A percentile compares a stretch with the other conserved stretches of the same genome.
These are phyloP conservation scores for Chionoecetes opilio DNA, from an alignment of 1,140 invertebrate genomes.

Conservation along the genomic window DNA sequence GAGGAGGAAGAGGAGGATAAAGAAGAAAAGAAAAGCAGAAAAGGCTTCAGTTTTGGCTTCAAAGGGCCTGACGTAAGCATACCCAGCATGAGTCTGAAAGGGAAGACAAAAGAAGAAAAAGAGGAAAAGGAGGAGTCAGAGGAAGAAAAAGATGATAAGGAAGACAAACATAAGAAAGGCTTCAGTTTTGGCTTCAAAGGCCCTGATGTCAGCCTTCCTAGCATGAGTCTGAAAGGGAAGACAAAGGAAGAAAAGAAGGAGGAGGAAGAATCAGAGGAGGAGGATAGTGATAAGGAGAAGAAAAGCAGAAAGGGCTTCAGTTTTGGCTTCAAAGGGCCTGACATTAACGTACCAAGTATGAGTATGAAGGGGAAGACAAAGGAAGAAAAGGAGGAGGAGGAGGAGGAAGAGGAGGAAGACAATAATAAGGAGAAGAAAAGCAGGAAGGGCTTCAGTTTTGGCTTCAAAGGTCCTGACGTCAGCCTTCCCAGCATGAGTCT, in stretches of 20 bases:
- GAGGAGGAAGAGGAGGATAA: slow-evolving; percentile 40
- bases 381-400: neutral
- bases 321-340: slow-evolving; percentile 39
- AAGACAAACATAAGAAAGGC: slow-evolving; percentile 56
- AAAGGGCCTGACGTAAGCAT: slow-evolving; percentile 41
- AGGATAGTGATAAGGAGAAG: neutral
- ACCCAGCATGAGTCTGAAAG: slow-evolving; percentile 39
- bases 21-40: slow-evolving; percentile 42
- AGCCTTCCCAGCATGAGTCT: slow-evolving; percentile 54
- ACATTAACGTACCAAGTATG: slow-evolving; percentile 44
- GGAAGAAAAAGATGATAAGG: slow-evolving; percentile 34
- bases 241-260: neutral
- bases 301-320: slow-evolving; percentile 40
- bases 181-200: slow-evolving; percentile 67
- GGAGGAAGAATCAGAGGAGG: neutral
- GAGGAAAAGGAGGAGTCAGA: neutral
- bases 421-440: slow-evolving; percentile 3
- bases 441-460: slow-evolving; percentile 57
- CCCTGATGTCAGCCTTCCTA: slow-evolving; percentile 50
- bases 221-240: slow-evolving; percentile 29
- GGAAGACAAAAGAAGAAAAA: neutral
- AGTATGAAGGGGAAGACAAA: neutral
- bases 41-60: slow-evolving; percentile 52
- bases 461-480: slow-evolving; percentile 50
- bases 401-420: neutral